A percentile compares a stretch with the other conserved stretches of the same genome.
These are phyloP conservation scores for Florisuga fusca DNA, from an alignment of 2,797 vertebrate genomes.

Conservation along the genomic window DNA sequence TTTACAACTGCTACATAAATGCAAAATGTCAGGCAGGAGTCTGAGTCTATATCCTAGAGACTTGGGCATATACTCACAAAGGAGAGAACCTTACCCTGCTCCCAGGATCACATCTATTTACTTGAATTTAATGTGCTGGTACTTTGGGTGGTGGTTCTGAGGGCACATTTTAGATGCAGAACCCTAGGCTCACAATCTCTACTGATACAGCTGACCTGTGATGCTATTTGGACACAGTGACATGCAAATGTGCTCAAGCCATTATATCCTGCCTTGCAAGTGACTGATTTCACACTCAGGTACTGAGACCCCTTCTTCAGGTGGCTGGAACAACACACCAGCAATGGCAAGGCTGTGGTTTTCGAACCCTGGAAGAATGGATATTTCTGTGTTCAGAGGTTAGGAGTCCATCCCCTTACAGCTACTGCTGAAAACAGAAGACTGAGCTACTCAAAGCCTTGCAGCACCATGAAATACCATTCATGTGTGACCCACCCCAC, in stretches of 20 bases:
- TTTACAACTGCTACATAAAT: background rate
- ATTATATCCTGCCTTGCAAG: background rate
- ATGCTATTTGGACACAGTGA: background rate
- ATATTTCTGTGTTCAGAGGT: background rate
- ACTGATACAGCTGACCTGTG: background rate
- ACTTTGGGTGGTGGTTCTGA: background rate
- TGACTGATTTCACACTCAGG: background rate
- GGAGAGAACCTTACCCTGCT: background rate
- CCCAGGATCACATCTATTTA: background rate
- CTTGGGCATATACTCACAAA: background rate
- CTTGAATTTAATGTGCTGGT: background rate
- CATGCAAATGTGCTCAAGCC: accelerated
- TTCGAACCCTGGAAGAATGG: background rate
- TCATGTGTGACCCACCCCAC: accelerated
- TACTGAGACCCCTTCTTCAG: background rate
- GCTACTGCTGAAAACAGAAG: background rate
- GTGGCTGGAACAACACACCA: background rate
- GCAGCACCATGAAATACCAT: background rate
- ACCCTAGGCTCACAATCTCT: background rate
- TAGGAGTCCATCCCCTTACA: background rate
- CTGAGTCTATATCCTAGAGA: background rate
- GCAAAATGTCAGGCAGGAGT: background rate
- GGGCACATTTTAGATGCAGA: background rate
- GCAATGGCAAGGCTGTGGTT: background rate
- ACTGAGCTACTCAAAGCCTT: background rate